Evolutionary conservation across 2,797 vertebrate genomes (phyloP), one percentile per base, ranked within the genome.

Genomic region (Australoheros facetus): DNA sequence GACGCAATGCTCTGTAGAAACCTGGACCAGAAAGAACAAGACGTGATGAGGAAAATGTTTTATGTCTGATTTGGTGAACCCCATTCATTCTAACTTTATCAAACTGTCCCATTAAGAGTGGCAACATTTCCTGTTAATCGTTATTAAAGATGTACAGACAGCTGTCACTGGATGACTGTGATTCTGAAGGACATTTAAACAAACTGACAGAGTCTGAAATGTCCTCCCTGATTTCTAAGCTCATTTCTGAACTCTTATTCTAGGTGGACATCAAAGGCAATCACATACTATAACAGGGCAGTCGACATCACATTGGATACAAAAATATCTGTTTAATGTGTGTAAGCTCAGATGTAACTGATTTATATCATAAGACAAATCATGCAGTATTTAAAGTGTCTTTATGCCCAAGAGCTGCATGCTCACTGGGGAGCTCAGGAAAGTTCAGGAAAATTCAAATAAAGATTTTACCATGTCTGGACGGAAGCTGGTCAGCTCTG

Each of bases 1-100:
- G 98, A 54, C 98, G 97, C 77, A 98, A 83, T 10, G 98, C 97
- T 90, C 98, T 94, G 95, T 96, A 99, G 91, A 95, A 99, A n/a
- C 98, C 98, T 99, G 87, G 0, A 53, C 1, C 37, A 77, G 37
- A 32, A 42, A 37, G 42, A 71, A 55, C 13, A 55, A 62, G 45
- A 5, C 9, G 0, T 14, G 19, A 66, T 30, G 34, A 28, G 23
- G 9, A 66, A 48, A 2, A 30, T 19, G 26, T 26, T 66, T 45
- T 11, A 26, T 48, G 28, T 48, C 39, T 48, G 23, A 66, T 66
- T 51, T 7, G 7, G 48, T 19, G 17, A 51, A 51, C 17, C 7
- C 7, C 6, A 1, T 48, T 48, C 42, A n/a, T 12, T 28, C 23
- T 16, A 28, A 45, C 17, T 45, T 23, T 45, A 45, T 48, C 23